phyloP scores from a whole-genome alignment of 2,888 invertebrate genomes.

The Apotomis turbidana region DNA sequence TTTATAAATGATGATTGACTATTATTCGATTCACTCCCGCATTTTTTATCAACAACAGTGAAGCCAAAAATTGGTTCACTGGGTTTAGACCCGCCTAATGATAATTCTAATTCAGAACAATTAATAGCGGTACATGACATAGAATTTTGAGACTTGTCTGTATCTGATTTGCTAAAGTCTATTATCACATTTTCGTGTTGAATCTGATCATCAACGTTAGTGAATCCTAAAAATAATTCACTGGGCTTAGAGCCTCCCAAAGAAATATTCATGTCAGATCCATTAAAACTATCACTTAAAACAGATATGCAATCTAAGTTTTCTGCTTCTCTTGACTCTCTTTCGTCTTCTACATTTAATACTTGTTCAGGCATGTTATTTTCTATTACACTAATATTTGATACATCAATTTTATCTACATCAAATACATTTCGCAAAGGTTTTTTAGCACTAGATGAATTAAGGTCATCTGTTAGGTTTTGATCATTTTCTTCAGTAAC shows the following conservation, averaged over 20 bases:
- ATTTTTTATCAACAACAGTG: constrained; percentile 35
- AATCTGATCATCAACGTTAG: constrained; percentile 7
- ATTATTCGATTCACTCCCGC: constrained; percentile 3
- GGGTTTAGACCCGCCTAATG: constrained; percentile 34
- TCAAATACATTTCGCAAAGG: not conserved
- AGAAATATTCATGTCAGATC: constrained; percentile 20
- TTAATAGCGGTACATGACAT: not conserved
- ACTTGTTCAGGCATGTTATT: constrained; percentile 30
- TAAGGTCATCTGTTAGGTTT: constrained; percentile 47
- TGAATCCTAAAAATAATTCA: constrained; percentile 47
- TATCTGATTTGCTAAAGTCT: constrained; percentile 13
- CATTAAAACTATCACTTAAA: constrained; percentile 31
- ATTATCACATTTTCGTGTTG: constrained; percentile 12
- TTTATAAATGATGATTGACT: not conserved
- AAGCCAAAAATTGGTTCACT: constrained; percentile 43
- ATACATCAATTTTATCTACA: constrained; percentile 30
- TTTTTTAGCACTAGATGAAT: constrained; percentile 43
- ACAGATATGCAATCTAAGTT: constrained; percentile 10
- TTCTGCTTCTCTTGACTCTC: not conserved
- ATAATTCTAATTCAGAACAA: constrained; percentile 17
- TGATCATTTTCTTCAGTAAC: constrained; percentile 52
- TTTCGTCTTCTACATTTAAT: not conserved
- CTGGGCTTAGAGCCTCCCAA: constrained; percentile 42
- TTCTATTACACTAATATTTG: constrained; percentile 29
- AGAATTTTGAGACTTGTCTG: constrained; percentile 15